Evolutionary conservation across 2,888 invertebrate species (phyloP), one percentile per base, ranked within the genome.

Genomic region (Ophion slaviceki): DNA sequence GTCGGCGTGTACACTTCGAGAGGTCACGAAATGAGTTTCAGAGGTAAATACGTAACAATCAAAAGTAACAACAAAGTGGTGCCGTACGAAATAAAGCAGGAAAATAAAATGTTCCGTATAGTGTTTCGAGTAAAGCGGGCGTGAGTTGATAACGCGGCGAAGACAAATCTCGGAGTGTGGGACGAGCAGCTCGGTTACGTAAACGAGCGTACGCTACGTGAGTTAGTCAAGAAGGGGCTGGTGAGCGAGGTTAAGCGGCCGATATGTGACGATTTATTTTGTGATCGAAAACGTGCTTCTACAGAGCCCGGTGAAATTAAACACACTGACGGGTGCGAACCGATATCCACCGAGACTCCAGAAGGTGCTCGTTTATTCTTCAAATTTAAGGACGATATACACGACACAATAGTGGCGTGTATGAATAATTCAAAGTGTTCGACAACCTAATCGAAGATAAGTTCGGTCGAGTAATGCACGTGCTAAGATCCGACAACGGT

Each of bases 401-500:
- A 24, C 24, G 24, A 20, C 62, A 62, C 28, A 62, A 62, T 11
- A 28, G 10, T 28, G 62, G 24, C 24, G 62, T 62, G 28, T 28
- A 24, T 8, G 62, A 28, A 11, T 10, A 28, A 62, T 32, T 62
- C 4, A n/a, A 7, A 28, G 24, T 28, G 11, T 28, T 62, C 28
- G 74, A 62, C 36, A 40, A 62, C 20, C 32, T 62, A 6, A 59
- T 74, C 6, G n/a, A 61, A 20, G 64, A 80, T 61, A 80, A 80
- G 71, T 80, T 80, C 36, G 80, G 80, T 2, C 24, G 64, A 14
- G 4, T 45, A 14, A 72, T 71, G 20, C 59, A 40, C 6, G 20
- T 62, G 2, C 70, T 80, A 5, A 61, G 80, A 0, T 62, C 71
- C 5, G 80, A 80, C 40, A 80, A 80, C 72, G 80, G 80, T 47